Base-by-base conservation (phyloP, 37 sponge, comb jelly and placozoan species). In the Cliona cf. orientalis region DNA sequence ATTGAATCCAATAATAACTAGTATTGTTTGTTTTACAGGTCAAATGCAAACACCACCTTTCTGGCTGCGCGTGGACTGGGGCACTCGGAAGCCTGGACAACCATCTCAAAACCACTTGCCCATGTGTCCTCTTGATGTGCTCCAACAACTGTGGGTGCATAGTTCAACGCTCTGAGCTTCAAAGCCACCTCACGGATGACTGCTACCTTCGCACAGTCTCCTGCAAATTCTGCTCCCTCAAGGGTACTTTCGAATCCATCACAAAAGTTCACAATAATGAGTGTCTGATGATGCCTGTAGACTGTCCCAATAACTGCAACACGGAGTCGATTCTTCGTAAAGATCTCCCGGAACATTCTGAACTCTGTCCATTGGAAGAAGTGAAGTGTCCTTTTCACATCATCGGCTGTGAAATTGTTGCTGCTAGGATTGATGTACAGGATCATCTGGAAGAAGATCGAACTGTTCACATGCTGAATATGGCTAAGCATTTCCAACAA, bases 11-110 rank as follows among this genome's bases (percentile, higher is more conserved):
- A 6, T n/a, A 28, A 6, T 6, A 7, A 3, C 29, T 19, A 34
- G 33, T 32, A 31, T 29, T 32, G 2, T 26, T 29, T 29, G 5
- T 65, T 29, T 65, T 65, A 28, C 59, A 58, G 59, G 59, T 58
- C 23, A 58, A 58, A 26, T 58, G 71, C 6, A 38, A 41, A 33
- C 57, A 74, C n/a, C 36, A 7, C 3, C 21, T 31, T 0, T 55
- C 21, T 26, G 74, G 74, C 29, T 74, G 74, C 74, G 14, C 35
- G 33, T 74, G 74, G 74, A 57, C 74, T 11, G 74, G 74, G 2
- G 57, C 5, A 1, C 39, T 74, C 19, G 36, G 74, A 1, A 21
- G 33, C 17, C 74, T 56, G 5, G 31, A 22, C 1, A 2, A 32
- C 5, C 74, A 74, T 55, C 56, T 74, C 23, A 3, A 31, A 31